Conservation (phyloP, 2,888 invertebrate species). For the Thymelicus acteon region DNA sequence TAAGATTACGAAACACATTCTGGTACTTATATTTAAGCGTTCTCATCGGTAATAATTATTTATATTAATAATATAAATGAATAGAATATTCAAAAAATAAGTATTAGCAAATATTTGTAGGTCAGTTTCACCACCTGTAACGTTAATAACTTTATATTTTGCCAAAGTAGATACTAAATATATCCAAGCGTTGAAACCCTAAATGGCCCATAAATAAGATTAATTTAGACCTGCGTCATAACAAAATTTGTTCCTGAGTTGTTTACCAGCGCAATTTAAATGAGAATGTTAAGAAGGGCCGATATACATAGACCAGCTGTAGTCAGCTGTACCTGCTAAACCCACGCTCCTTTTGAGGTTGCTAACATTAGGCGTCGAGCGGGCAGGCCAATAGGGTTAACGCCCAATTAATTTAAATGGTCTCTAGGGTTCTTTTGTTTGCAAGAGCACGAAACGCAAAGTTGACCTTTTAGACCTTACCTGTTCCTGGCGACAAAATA, state of each 20-base stretch:
- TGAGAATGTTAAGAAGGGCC: slow-evolving; percentile 36
- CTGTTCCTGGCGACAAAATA: slow-evolving; percentile 32
- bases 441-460: slow-evolving; percentile 32
- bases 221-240: slow-evolving; percentile 36
- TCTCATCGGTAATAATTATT: too few species aligned
- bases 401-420: slow-evolving; percentile 38
- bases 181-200: slow-evolving; percentile 21
- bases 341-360: slow-evolving; percentile 38
- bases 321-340: slow-evolving; percentile 1
- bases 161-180: slow-evolving; percentile 8
- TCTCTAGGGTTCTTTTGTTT: slow-evolving; percentile 32
- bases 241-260: slow-evolving; percentile 36
- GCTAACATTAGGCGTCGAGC: slow-evolving; percentile 31
- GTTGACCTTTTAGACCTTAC: slow-evolving; percentile 27
- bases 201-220: slow-evolving; percentile 32
- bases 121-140: not conserved
- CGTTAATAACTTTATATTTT: not conserved
- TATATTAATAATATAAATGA: too few species aligned
- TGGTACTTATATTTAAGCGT: too few species aligned
- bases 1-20: too few species aligned
- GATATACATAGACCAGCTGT: slow-evolving; percentile 18
- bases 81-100: not conserved
- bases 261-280: slow-evolving; percentile 35
- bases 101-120: not conserved
- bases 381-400: slow-evolving; percentile 34